These are phyloP conservation scores for Trochalopteron elliotii DNA, from an alignment of 2,113 vertebrate genomes.

Conservation along the genomic window DNA sequence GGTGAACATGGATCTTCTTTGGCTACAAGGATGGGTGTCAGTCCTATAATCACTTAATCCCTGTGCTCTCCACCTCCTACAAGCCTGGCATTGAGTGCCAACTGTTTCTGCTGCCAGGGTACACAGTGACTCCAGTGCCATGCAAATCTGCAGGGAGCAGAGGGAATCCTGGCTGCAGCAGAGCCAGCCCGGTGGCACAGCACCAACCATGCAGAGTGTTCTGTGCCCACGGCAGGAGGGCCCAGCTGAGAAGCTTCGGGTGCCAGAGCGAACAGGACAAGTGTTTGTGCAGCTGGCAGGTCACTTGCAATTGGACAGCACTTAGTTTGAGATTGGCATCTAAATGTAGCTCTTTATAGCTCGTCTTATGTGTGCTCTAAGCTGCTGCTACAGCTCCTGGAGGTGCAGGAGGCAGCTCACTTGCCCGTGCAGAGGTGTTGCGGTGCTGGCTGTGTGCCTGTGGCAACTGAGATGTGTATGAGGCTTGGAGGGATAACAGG, in stretches of 20 bases:
- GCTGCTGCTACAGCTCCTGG: not conserved
- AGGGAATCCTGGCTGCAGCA: not conserved
- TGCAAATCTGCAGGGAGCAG: not conserved
- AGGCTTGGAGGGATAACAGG: not conserved
- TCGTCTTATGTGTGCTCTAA: not conserved
- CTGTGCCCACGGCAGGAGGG: not conserved
- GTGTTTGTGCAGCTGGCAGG: not conserved
- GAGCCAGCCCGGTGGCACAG: not conserved
- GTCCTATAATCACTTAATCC: not conserved
- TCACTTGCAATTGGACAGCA: not conserved
- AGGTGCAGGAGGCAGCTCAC: not conserved
- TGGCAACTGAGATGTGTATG: fast-evolving
- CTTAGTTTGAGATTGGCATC: not conserved
- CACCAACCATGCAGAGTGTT: not conserved
- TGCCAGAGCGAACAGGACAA: not conserved
- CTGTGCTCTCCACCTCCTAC: not conserved
- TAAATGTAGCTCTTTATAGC: not conserved
- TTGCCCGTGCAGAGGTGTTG: fast-evolving
- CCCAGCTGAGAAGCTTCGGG: not conserved
- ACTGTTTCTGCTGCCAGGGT: not conserved
- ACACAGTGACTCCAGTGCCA: not conserved
- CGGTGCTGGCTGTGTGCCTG: not conserved
- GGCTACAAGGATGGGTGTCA: not conserved
- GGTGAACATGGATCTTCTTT: not conserved
- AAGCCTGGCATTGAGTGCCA: not conserved